Evolutionary conservation across 1,140 invertebrate species (phyloP).

Genomic region (Eumeta japonica): DNA sequence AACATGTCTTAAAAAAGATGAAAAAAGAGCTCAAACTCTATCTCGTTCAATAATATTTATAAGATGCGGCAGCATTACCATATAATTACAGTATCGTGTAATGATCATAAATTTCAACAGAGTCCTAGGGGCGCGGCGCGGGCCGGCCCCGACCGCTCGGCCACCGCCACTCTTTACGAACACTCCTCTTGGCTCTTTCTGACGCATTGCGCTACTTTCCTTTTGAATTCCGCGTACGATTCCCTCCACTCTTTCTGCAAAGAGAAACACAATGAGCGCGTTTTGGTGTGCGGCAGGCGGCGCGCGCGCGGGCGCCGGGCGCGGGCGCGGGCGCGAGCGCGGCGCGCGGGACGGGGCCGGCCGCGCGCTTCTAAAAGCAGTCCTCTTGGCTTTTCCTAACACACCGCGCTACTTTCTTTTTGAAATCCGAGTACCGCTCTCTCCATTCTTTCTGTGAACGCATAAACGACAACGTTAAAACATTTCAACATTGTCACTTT

Average conservation of each 20-base stretch:
- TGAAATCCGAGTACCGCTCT: constrained; percentile 93
- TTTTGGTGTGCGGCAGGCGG: constrained; percentile 23
- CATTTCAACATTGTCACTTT: too few relatives aligned
- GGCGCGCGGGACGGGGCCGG: too few relatives aligned
- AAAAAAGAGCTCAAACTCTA: constrained; percentile 49
- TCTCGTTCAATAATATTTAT: constrained; percentile 43
- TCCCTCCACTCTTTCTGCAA: constrained; percentile 97
- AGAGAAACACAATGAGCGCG: constrained; percentile 52
- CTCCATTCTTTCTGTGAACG: constrained; percentile 95
- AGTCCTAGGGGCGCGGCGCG: constrained; percentile 42
- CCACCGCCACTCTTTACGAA: constrained; percentile 61
- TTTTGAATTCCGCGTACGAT: constrained; percentile 94
- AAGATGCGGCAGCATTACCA: constrained; percentile 52
- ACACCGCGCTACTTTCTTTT: constrained; percentile 92
- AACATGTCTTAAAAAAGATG: constrained; percentile 53
- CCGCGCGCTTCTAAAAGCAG: constrained; percentile 80
- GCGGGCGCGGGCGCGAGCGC: not conserved
- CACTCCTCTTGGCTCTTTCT: constrained; percentile 97
- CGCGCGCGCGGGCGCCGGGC: too few relatives aligned
- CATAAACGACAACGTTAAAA: too few relatives aligned
- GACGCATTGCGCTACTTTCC: constrained; percentile 95
- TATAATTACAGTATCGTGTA: constrained; percentile 53
- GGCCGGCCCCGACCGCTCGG: constrained; percentile 27
- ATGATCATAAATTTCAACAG: constrained; percentile 55
- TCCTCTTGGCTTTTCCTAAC: constrained; percentile 97